Conservation (phyloP, 2,113 vertebrate species). For the Verasper variegatus region DNA sequence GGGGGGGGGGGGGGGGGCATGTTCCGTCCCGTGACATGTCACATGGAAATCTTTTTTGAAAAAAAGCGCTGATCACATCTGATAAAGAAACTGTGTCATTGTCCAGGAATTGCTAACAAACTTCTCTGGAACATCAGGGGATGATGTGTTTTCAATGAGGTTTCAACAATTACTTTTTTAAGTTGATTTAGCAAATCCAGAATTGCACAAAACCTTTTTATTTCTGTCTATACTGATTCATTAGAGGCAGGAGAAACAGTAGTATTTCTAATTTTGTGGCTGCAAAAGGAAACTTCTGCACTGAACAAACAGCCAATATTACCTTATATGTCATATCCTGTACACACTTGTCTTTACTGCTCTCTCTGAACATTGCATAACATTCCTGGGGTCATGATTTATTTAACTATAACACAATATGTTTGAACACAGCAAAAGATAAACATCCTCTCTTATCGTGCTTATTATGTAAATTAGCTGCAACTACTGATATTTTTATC, state of each 20-base stretch:
- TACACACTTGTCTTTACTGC: neutral
- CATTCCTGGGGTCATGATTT: neutral
- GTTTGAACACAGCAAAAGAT: neutral
- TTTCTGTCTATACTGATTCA: neutral
- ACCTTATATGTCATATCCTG: constrained; percentile 35
- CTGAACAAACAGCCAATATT: neutral
- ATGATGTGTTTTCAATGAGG: too few species aligned
- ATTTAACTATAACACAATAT: neutral
- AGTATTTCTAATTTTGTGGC: neutral
- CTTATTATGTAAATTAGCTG: neutral
- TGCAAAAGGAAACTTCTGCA: neutral
- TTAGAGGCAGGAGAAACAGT: neutral
- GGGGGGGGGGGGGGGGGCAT: too few species aligned
- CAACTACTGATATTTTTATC: neutral
- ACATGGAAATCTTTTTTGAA: too few species aligned
- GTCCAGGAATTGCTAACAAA: too few species aligned
- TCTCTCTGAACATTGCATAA: constrained; percentile 16
- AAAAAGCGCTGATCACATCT: too few species aligned
- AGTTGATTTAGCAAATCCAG: neutral
- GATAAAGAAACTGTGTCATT: too few species aligned
- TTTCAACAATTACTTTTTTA: too few species aligned
- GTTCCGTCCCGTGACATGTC: neutral
- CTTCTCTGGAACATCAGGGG: too few species aligned
- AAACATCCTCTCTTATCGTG: neutral
- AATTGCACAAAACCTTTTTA: neutral